Evolutionary conservation across 2,113 vertebrate genomes (phyloP), one percentile per base, ranked within the genome.

Genomic region (Glaucidium brasilianum): DNA sequence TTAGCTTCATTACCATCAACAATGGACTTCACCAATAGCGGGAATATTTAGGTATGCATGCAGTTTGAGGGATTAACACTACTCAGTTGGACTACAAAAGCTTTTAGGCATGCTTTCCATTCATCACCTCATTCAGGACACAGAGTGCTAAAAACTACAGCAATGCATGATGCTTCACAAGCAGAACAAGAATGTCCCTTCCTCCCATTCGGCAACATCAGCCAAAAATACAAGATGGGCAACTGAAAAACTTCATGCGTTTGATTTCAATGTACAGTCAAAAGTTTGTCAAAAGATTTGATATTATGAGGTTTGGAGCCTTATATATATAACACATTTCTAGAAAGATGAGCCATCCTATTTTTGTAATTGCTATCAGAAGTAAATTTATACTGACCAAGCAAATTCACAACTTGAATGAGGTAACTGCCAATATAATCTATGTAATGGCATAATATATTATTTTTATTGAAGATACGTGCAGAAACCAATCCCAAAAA

Each of bases 1-100:
- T 92, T 63, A 73, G 55, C 56, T 77, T 91, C 47, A 62, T 66
- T 78, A 81, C 43, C 67, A 69, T 53, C 35, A 96, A 94, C 78
- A 95, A 79, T 15, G 45, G 63, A 55, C 45, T 77, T 49, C 63
- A 71, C 34, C 88, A 82, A 88, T 1, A 73, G 35, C 2, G 3
- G 25, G n/a, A 88, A 66, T 53, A 62, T 0, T 80, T 73, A 85
- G 39, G 49, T 50, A 77, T 19, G 35, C 39, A 43, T 2, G 13
- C 55, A 80, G 84, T 52, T 56, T 52, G 66, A 91, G 0, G 1
- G 56, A 92, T 75, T 85, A 94, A 86, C 77, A 26, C 73, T 74
- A 52, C 91, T 75, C 84, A 82, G 60, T 0, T 30, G 30, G 77
- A 89, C 71, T 35, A 52, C 77, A 94, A 96, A 80, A 91, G 68